A percentile compares a stretch with the other conserved stretches of the same genome.
Conservation (phyloP, 2,113 vertebrate species). For the Fulica atra region DNA sequence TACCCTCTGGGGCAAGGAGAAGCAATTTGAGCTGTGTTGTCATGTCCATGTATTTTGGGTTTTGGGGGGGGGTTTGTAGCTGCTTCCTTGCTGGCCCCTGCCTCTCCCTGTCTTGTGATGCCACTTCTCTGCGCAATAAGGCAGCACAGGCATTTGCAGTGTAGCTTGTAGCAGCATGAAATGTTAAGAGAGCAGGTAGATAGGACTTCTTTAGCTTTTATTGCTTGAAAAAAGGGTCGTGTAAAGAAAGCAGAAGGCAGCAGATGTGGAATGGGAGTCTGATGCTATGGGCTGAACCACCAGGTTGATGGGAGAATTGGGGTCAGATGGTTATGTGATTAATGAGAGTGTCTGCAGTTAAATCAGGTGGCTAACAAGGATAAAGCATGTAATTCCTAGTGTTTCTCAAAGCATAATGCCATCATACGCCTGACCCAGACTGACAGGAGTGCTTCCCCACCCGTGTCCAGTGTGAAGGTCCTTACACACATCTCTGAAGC, state of each 20-base stretch:
- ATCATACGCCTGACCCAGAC: accelerated
- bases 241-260: neutral
- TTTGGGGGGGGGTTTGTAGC: neutral
- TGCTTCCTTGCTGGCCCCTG: neutral
- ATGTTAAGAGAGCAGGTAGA: neutral
- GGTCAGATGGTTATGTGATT: neutral
- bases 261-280: neutral
- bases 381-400: neutral
- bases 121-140: accelerated
- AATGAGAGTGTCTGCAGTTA: neutral
- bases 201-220: neutral
- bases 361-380: neutral
- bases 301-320: neutral
- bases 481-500: neutral
- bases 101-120: neutral
- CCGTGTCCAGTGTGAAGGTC: accelerated
- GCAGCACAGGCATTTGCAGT: accelerated
- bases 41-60: neutral
- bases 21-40: neutral
- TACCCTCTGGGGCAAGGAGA: neutral
- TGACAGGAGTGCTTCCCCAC: neutral
- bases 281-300: neutral
- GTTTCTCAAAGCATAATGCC: neutral
- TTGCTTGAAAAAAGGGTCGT: neutral
- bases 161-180: accelerated